Evolutionary conservation across 2,888 invertebrate genomes (phyloP).

Genomic region (Agriopis aurantiaria): DNA sequence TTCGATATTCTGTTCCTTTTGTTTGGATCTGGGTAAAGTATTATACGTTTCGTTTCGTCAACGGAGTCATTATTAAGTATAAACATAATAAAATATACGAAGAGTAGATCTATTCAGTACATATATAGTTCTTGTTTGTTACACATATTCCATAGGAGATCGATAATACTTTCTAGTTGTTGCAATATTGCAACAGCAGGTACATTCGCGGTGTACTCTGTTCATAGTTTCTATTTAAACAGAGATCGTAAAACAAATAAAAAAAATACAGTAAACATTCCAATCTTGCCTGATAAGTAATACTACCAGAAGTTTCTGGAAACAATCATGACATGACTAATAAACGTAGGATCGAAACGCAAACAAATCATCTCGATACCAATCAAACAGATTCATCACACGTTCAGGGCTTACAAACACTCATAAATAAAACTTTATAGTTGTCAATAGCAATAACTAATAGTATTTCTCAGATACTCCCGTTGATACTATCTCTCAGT

Average conservation of each 20-base stretch:
- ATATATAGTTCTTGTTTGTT: no score
- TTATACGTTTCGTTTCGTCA: background rate
- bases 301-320: slow-evolving; percentile 4
- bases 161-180: no score
- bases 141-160: no score
- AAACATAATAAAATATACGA: background rate
- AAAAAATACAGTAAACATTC: background rate
- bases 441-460: slow-evolving; percentile 66
- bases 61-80: background rate
- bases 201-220: background rate
- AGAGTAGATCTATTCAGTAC: no score
- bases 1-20: background rate
- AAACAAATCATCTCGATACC: slow-evolving; percentile 53
- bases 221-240: background rate
- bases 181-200: background rate
- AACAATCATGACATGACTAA: slow-evolving; percentile 18
- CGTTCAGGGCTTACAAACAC: slow-evolving; percentile 53
- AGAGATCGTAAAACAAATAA: background rate
- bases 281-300: background rate
- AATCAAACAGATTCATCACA: slow-evolving; percentile 58
- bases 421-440: slow-evolving; percentile 65
- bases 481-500: slow-evolving; percentile 38
- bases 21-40: background rate
- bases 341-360: slow-evolving; percentile 35
- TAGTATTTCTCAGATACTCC: slow-evolving; percentile 60